Base-by-base conservation (phyloP, 2,113 vertebrate species). In the Hemicordylus capensis region DNA sequence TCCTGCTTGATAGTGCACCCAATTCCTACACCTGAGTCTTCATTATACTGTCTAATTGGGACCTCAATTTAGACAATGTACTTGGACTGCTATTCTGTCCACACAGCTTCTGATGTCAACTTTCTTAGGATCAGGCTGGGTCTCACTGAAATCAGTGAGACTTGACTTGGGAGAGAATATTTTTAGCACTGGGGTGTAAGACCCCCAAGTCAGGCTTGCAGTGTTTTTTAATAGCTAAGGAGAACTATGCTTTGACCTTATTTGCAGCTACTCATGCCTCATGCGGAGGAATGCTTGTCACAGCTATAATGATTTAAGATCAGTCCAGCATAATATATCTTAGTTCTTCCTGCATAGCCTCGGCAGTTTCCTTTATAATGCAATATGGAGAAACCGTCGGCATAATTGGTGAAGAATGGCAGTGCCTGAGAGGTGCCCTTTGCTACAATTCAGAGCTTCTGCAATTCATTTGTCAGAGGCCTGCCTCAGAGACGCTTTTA, bases 281-380 rank as follows among this genome's bases (percentile, higher is more conserved):
- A 93, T 90, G 93, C 88, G 89, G 91, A 93, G 90, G 89, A 93
- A 94, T 81, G 84, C 95, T 90, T 96, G 96, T 96, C 95, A 91
- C 90, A 83, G 77, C 89, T 76, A 37, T 87, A 73, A 93, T 95
- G 94, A 96, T 95, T 95, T 93, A 95, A 93, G 87, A 89, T 90
- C 94, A 92, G 81, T 89, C 85, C 76, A 88, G 48, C 84, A 90
- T 91, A 92, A 93, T 96, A 95, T 92, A 93, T 96, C 96, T 94
- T 92, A 75, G 91, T 94, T 93, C 94, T 93, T 96, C 92, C 93
- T 88, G 86, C 28, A 9, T 91, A 91, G 79, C 79, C 85, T 90
- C 92, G 93, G 94, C 94, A 94, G 91, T 93, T 95, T 93, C 94
- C 86, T 94, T 92, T 90, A 88, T 90, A 85, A 92, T 90, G 89